phyloP scores from a whole-genome alignment of 2,113 vertebrate species.

The Hyaena hyaena region DNA sequence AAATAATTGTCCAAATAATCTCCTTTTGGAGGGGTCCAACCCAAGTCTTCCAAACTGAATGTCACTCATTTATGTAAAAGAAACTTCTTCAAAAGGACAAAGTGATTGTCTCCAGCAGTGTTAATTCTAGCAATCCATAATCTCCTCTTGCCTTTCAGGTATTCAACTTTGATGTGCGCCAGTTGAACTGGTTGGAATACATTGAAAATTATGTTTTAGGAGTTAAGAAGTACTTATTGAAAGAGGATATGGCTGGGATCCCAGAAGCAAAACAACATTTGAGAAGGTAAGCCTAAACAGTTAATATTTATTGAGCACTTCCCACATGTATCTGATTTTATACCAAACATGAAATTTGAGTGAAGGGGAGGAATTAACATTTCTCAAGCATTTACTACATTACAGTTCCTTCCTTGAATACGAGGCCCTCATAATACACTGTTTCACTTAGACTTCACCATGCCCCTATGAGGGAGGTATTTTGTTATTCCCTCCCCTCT shows the following conservation, averaged over 20 bases:
- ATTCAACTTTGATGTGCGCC: constrained; percentile 96
- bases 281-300: constrained; percentile 89
- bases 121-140: neutral
- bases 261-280: constrained; percentile 94
- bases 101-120: neutral
- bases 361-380: neutral
- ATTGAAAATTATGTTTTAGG: constrained; percentile 96
- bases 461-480: neutral
- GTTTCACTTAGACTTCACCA: neutral
- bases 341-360: neutral
- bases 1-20: neutral
- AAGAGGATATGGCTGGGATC: constrained; percentile 97
- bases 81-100: neutral
- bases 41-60: neutral
- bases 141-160: constrained; percentile 84
- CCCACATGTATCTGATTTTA: neutral
- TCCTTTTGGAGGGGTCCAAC: neutral
- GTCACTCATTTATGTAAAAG: neutral
- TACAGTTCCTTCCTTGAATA: neutral
- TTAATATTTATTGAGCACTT: neutral
- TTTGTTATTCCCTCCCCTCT: neutral
- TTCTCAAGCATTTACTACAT: neutral
- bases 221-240: constrained; percentile 96
- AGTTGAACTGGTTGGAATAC: constrained; percentile 97
- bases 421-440: neutral